Base-by-base conservation (phyloP, 2,797 vertebrate genomes). In the Mastacembelus armatus region DNA sequence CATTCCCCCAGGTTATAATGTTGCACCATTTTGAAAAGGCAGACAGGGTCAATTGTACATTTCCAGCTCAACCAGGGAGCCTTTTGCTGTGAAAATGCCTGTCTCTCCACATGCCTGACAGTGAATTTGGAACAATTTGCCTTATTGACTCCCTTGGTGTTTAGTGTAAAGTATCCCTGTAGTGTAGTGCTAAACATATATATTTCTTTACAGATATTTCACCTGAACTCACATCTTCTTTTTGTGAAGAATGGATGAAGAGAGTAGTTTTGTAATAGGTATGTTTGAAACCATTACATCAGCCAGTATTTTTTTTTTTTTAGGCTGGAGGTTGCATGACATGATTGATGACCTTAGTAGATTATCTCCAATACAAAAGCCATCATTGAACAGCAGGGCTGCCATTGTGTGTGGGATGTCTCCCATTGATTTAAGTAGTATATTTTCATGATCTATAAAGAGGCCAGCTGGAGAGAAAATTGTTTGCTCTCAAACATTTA, bases 1-100 rank as follows among this genome's bases (percentile, higher is more conserved):
- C 90, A 88, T 93, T 94, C 94, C 96, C 95, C 92, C 94, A 92
- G 94, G 95, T 96, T 94, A 94, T 94, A 94, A 95, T 89, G 92
- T 90, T 91, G 92, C 88, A 92, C 93, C 94, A 94, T 93, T 93
- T 89, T 91, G 85, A 85, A 89, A 81, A 92, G 80, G 80, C 89
- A 92, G 91, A 83, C 91, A 84, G 92, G 94, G 93, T 94, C 93
- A 94, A 94, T 93, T 91, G 93, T 92, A 93, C 88, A 90, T 92
- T 94, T 91, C 72, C 92, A 81, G 85, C 93, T 90, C 91, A 91
- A 92, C 87, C 85, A 80, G 93, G 91, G 88, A 86, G 90, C 85
- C 78, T 90, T 91, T 92, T 83, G 78, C 88, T 83, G 85, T 81
- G 83, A 90, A 85, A 89, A 81, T 72, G 89, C 72, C 66, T 77